Base-by-base conservation (phyloP, 2,888 invertebrate genomes). In the Amiota communis region DNA sequence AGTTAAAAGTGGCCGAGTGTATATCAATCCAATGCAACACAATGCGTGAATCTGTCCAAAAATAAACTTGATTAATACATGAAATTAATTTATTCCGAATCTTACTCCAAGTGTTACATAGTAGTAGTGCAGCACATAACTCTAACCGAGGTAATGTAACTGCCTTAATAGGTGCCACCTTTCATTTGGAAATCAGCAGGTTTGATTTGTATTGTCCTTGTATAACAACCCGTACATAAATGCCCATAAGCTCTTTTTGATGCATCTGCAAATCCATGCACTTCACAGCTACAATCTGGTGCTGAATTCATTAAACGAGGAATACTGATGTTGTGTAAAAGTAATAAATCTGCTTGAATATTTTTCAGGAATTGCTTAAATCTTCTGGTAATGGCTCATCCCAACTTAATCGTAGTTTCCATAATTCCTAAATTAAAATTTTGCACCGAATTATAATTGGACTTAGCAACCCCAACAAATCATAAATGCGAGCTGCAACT, bases 371-470 rank as follows among this genome's bases (percentile, higher is more conserved):
- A 8, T 4, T 8, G 13, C 1, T 46, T 13, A 64, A 13, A 9
- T 46, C 17, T 17, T 15, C 11, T 20, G 59, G 20, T 8, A 59
- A 17, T 10, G 59, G 59, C 17, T 59, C 59, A 17, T 59, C 59
- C 20, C 59, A 59, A 59, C 23, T 23, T 23, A 23, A 23, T 23
- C 23, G 2, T 23, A 9, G n/a, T 17, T 71, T 70, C 72, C 72
- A 75, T 17, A 72, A 15, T 23, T 73, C 72, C 59, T 74, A 74
- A 49, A 75, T 13, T 15, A 74, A 72, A 1, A 74, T 67, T 73
- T 74, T 75, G 36, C 72, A 53, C 49, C 70, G 71, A 11, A 76
- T 75, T 15, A 78, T 70, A 10, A 78, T 15, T n/a, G 73, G n/a
- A 74, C 61, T n/a, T 23, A 23, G 23, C 23, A 23, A 3, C 23